Conservation (phyloP, 2,888 invertebrate species). For the Coecobrya sp. region DNA sequence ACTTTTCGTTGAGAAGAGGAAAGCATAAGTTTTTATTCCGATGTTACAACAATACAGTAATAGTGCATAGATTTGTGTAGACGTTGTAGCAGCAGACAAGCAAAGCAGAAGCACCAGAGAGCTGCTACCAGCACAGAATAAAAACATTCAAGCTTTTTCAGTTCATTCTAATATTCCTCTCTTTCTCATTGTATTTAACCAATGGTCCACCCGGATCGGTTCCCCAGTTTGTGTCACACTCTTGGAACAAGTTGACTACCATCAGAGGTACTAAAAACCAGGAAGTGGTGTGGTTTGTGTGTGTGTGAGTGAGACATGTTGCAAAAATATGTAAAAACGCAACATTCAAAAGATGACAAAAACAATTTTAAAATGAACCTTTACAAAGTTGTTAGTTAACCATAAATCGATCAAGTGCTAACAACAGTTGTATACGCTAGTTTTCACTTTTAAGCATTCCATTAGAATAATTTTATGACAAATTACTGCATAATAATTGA, state of each 20-base stretch:
- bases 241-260: slow-evolving; percentile 77
- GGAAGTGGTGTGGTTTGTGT: slow-evolving; percentile 64
- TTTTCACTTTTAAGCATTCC: slow-evolving; percentile 58
- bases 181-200: slow-evolving; percentile 83
- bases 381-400: background rate
- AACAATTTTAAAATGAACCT: background rate
- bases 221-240: slow-evolving; percentile 86
- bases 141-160: slow-evolving; percentile 59
- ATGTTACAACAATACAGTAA: slow-evolving; percentile 53
- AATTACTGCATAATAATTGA: background rate
- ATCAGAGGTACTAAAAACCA: slow-evolving; percentile 67
- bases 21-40: slow-evolving; percentile 43
- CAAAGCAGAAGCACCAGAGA: background rate
- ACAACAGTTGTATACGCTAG: slow-evolving; percentile 28
- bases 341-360: background rate
- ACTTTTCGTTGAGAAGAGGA: slow-evolving; percentile 65
- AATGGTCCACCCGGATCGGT: slow-evolving; percentile 85
- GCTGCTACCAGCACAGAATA: background rate
- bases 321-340: background rate
- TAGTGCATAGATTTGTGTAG: slow-evolving; percentile 38
- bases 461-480: background rate
- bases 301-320: slow-evolving; percentile 21
- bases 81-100: slow-evolving; percentile 22
- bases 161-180: slow-evolving; percentile 57
- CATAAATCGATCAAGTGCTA: background rate